phyloP scores from a whole-genome alignment of 1,140 invertebrate species.

The Drosophila persimilis region DNA sequence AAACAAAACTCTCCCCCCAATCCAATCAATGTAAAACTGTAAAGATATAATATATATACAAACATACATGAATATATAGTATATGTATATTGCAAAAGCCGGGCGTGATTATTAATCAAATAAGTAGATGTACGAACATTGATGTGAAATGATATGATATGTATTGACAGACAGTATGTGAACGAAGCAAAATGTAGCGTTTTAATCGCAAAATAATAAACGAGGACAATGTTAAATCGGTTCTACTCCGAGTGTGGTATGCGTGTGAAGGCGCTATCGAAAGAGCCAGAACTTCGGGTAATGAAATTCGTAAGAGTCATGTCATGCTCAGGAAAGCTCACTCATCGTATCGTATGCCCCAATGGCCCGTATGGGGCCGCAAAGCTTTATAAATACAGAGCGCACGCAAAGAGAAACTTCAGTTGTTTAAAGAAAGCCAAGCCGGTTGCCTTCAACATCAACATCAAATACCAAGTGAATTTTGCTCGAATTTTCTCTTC shows the following conservation, averaged over 20 bases:
- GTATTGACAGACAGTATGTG: background rate
- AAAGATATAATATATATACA: conserved; percentile 33
- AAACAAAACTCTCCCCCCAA: conserved; percentile 19
- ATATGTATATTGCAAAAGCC: conserved; percentile 62
- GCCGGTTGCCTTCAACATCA: conserved; percentile 7
- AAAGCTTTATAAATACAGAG: conserved; percentile 42
- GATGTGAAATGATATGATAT: background rate
- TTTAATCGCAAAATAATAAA: conserved; percentile 60
- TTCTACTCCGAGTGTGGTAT: conserved; percentile 1
- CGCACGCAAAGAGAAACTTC: conserved; percentile 32
- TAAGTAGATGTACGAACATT: conserved; percentile 39
- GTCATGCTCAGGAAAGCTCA: conserved; percentile 1
- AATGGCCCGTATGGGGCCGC: too few species aligned
- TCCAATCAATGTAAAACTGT: conserved; percentile 42
- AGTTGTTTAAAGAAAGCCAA: conserved; percentile 9
- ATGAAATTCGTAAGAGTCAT: conserved; percentile 19
- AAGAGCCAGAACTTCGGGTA: conserved; percentile 1
- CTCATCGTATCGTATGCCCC: background rate
- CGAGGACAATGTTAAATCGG: conserved; percentile 45
- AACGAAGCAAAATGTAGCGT: conserved; percentile 61
- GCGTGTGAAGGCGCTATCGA: conserved; percentile 25
- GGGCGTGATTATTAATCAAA: conserved; percentile 64
- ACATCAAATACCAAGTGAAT: conserved; percentile 5
- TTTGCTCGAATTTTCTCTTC: conserved; percentile 2
- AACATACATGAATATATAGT: conserved; percentile 23